phyloP scores from a whole-genome alignment of 2,888 invertebrate genomes.

The Cybosia mesomella region DNA sequence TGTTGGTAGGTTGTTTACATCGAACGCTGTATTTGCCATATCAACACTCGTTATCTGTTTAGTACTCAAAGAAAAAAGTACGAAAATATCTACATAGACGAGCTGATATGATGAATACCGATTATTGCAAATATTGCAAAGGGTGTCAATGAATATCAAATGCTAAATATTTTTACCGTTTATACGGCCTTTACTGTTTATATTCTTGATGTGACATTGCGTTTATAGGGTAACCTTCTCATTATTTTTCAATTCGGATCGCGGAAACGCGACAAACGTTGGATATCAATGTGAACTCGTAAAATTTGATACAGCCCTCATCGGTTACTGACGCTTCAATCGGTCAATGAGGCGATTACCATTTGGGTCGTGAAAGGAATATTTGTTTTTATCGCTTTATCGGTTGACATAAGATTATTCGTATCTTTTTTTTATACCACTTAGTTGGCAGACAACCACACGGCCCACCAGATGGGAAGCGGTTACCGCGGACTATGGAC shows the following conservation, averaged over 20 bases:
- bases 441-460: no score
- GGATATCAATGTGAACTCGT: conserved; percentile 50
- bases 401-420: conserved; percentile 3
- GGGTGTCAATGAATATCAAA: conserved; percentile 11
- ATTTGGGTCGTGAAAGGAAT: conserved; percentile 33
- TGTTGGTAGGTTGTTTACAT: no score
- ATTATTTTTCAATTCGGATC: conserved; percentile 61
- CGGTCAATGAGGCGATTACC: conserved; percentile 39
- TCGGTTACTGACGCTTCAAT: conserved; percentile 30
- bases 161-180: not conserved
- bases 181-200: not conserved
- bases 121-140: not conserved
- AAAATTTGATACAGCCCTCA: conserved; percentile 54
- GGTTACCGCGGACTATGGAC: no score
- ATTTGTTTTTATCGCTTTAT: conserved; percentile 22
- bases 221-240: conserved; percentile 32
- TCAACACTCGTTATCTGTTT: no score
- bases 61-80: no score
- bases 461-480: no score
- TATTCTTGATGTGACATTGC: conserved; percentile 9
- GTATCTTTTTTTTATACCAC: not conserved
- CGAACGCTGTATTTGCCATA: no score
- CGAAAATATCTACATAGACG: no score
- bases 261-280: conserved; percentile 38
- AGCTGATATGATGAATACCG: not conserved